Evolutionary conservation across 2,113 vertebrate species (phyloP).

Genomic region (Ranitomeya variabilis): DNA sequence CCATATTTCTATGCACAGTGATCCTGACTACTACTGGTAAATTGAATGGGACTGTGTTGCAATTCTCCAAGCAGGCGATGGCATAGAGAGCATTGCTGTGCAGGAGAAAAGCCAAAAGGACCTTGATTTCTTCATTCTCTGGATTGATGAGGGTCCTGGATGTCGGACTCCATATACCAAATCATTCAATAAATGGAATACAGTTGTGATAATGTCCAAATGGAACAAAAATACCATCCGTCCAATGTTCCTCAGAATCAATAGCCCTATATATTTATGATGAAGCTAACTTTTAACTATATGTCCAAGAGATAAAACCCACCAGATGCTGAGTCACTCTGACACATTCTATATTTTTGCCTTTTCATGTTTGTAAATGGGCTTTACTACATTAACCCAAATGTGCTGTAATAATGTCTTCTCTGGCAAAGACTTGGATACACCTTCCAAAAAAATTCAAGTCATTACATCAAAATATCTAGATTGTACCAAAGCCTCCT

Average conservation of each 20-base stretch:
- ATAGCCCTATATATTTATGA: background rate
- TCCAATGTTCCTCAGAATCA: background rate
- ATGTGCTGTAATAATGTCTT: constrained; percentile 38
- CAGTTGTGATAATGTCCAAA: background rate
- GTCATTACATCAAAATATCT: constrained; percentile 43
- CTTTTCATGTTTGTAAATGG: constrained; percentile 26
- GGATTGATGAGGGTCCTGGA: too few species aligned
- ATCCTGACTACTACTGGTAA: too few species aligned
- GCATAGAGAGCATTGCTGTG: too few species aligned
- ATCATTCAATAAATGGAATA: background rate
- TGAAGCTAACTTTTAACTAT: background rate
- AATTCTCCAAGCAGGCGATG: too few species aligned
- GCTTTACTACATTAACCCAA: constrained; percentile 24
- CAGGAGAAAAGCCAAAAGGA: too few species aligned
- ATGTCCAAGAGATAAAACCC: background rate
- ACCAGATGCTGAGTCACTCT: constrained; percentile 16
- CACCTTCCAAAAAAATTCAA: constrained; percentile 42
- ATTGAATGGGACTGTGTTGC: too few species aligned
- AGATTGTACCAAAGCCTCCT: constrained; percentile 41
- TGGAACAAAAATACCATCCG: background rate
- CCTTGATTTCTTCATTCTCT: too few species aligned
- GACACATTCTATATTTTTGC: background rate
- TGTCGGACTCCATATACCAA: too few species aligned
- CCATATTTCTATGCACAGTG: too few species aligned
- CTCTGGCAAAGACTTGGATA: constrained; percentile 20